Evolutionary conservation across 2,888 invertebrate species (phyloP), one percentile per base, ranked within the genome.

Genomic region (Selenia dentaria): DNA sequence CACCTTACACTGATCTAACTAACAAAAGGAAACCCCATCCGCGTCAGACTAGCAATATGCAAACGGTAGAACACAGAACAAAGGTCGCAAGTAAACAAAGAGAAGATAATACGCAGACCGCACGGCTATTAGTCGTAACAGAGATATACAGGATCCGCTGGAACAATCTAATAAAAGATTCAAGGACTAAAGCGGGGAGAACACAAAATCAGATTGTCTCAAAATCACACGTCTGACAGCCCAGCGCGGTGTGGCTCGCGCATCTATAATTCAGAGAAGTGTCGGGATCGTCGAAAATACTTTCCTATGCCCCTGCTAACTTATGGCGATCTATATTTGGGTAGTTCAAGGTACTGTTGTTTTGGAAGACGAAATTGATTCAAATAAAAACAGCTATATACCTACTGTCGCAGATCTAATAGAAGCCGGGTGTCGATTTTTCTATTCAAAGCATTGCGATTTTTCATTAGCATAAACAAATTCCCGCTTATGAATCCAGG

Each of bases 201-300:
- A 84, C 67, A 79, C 84, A 76, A 86, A 86, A 89, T 90, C 90
- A 88, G 85, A 88, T 90, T 88, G 89, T 88, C 90, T 87, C 83
- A 81, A 85, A 86, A 89, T 88, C 88, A 87, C 88, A 84, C 84
- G 79, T 83, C 74, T 79, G 83, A 80, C 82, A 74, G 74, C 66
- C 73, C 75, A 70, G 73, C 78, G 75, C 64, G 77, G 69, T 75
- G 73, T 63, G 70, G 68, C 73, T 50, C 69, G 67, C 77, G 73
- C 80, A 90, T 90, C 70, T 87, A 89, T 89, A 86, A 89, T 89
- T 85, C 89, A 90, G 53, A 43, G 57, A 66, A 60, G 64, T 63
- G 57, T 64, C 65, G 65, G 67, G 66, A 65, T 57, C 66, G 63
- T 36, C 46, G 48, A 61, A 68, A 73, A 78, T 77, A 77, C 78